Evolutionary conservation across 2,888 invertebrate species (phyloP), one percentile per base, ranked within the genome.

Genomic region (Ommatoiulus sabulosus): DNA sequence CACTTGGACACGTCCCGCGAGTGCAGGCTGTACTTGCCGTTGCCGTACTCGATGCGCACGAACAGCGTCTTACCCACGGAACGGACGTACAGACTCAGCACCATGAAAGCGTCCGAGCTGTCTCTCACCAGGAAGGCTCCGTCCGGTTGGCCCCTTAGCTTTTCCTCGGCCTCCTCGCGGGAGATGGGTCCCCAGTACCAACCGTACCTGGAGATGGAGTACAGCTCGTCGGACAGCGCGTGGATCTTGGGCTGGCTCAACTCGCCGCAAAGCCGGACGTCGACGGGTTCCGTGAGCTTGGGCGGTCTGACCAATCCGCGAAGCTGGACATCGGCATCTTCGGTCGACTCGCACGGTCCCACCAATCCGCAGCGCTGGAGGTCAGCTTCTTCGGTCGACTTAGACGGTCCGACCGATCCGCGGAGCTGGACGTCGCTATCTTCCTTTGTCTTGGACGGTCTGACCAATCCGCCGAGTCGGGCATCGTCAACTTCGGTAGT

Each of bases 131-230:
- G 44, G 46, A 87, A 87, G n/a, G 57, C 44, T 6, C 87, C 87
- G 20, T 87, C 87, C 3, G 87, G 87, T 12, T 35, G 72, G 1
- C 8, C 63, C 44, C 44, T 44, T 10, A 87, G 80, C 72, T 72
- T 63, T 8, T 63, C 44, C 15, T 87, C 63, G 5, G 87, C 87
- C 8, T 87, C 87, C 72, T n/a, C 72, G 6, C 87, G 3, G 43
- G 87, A 80, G 10, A 87, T 87, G 0, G 87, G 87, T 72, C 87
- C 87, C 87, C 87, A 87, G 44, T 87, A 87, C 87, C 87, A 87
- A 35, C 87, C 87, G 24, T 43, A 87, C 43, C 80, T 87, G 5
- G 87, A 57, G 6, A 87, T 43, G 6, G 44, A 12, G 6, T 87
- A 44, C 44, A 87, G 43, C 24, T 87, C 87, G 0, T 72, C 43